Percentiles rank a stretch among this genome's conserved stretches.
These are phyloP conservation scores for Notechis scutatus DNA, from an alignment of 2,113 vertebrate species.

Conservation along the genomic window DNA sequence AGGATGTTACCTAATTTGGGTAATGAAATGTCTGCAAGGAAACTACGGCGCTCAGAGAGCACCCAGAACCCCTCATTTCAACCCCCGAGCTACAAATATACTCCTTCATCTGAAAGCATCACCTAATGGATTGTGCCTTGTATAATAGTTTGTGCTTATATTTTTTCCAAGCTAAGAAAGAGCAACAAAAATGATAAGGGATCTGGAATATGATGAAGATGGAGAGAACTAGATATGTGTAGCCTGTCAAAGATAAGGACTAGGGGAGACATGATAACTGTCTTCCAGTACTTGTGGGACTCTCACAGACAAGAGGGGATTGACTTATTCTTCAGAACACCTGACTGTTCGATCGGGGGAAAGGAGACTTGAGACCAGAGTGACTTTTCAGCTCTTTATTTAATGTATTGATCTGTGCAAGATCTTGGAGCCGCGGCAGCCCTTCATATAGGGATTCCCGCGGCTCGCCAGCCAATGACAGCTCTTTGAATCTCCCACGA, in stretches of 20 bases:
- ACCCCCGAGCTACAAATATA: neutral
- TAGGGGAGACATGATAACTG: neutral
- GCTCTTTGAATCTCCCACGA: no score
- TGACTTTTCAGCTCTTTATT: no score
- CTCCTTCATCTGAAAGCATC: neutral
- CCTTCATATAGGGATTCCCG: no score
- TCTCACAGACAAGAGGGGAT: neutral
- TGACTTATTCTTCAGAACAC: neutral
- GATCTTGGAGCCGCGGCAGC: no score
- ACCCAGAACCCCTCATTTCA: neutral
- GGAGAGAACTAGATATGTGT: neutral
- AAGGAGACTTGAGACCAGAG: no score
- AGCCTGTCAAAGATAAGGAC: neutral
- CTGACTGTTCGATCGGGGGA: no score
- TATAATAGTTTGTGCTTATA: neutral
- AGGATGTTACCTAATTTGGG: no score
- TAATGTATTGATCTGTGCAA: no score
- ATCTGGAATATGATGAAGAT: neutral
- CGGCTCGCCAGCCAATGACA: no score
- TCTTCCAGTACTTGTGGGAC: neutral
- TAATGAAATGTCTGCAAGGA: no score
- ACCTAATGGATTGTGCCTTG: neutral
- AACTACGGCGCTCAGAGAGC: neutral
- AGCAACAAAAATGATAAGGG: neutral
- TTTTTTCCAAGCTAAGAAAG: neutral